Evolutionary conservation across 92 coral and sea anemone genomes (phyloP).

Genomic region (Actinernus sp.): DNA sequence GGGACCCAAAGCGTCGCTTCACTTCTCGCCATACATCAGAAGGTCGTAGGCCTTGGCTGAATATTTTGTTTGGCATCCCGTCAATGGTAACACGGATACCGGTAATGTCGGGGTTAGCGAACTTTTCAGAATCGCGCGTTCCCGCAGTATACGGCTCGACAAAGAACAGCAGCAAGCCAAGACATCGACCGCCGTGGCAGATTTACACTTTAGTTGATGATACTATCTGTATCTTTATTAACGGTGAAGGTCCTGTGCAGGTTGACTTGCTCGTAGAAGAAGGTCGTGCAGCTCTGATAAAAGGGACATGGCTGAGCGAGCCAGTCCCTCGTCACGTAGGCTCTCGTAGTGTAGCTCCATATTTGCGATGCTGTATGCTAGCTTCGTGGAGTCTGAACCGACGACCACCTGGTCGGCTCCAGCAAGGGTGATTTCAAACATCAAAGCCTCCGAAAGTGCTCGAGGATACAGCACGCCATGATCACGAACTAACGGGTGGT

Average conservation of each 20-base stretch:
- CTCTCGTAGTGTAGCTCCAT: slow-evolving; percentile 34
- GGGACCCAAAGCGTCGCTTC: not conserved
- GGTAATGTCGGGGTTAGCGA: slow-evolving; percentile 22
- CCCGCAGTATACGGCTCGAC: slow-evolving; percentile 19
- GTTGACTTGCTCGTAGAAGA: slow-evolving; percentile 12
- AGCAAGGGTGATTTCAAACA: slow-evolving; percentile 26
- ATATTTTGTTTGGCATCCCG: slow-evolving; percentile 35
- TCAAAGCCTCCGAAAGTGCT: slow-evolving; percentile 8
- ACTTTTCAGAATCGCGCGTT: slow-evolving; percentile 13
- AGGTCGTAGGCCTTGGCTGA: slow-evolving; percentile 9
- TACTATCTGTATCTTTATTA: not conserved
- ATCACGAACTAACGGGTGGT: slow-evolving; percentile 25
- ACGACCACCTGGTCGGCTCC: not conserved
- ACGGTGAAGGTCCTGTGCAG: slow-evolving; percentile 23
- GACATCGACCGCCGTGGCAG: slow-evolving; percentile 17
- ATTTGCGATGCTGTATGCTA: slow-evolving; percentile 9
- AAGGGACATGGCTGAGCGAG: not conserved
- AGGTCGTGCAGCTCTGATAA: slow-evolving; percentile 5
- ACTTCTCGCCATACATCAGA: slow-evolving; percentile 15
- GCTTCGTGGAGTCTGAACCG: slow-evolving; percentile 6
- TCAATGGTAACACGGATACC: slow-evolving; percentile 13
- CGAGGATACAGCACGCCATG: slow-evolving; percentile 38
- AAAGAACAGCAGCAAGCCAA: slow-evolving; percentile 13
- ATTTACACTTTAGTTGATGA: slow-evolving; percentile 14
- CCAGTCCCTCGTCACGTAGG: slow-evolving; percentile 6